Percentiles rank a stretch among this genome's conserved stretches.
Evolutionary conservation across 2,113 vertebrate genomes (phyloP).

Genomic region (Thalassoma bifasciatum): DNA sequence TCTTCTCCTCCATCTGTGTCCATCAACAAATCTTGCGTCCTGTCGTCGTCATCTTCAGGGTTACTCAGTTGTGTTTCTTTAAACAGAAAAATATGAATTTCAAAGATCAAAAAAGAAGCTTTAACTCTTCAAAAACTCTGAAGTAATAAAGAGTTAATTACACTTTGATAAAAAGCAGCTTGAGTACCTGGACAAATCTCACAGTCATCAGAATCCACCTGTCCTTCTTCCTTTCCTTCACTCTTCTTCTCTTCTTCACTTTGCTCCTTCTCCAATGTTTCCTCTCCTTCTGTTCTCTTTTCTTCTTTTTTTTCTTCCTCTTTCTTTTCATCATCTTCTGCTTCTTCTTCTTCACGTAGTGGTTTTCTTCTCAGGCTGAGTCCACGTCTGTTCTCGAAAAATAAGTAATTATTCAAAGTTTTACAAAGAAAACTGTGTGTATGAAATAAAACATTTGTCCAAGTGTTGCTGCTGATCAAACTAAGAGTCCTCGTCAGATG

Average conservation of each 20-base stretch:
- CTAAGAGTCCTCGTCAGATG: no score
- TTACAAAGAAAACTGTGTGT: no score
- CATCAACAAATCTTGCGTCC: constrained; percentile 57
- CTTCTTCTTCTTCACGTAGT: constrained; percentile 1
- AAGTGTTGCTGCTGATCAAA: neutral
- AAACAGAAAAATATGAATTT: no score
- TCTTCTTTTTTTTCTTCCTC: constrained; percentile 1
- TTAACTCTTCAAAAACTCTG: no score
- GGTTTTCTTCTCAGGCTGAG: constrained; percentile 30
- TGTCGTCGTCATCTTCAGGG: constrained; percentile 23
- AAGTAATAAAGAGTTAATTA: no score
- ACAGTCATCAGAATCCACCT: constrained; percentile 76
- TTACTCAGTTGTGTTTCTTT: constrained; percentile 88
- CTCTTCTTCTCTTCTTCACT: constrained; percentile 6
- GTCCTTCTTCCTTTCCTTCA: constrained; percentile 72
- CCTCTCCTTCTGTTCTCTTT: neutral
- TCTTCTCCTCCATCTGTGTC: constrained; percentile 15
- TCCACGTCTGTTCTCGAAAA: constrained; percentile 31
- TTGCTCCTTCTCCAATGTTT: neutral
- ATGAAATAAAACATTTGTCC: no score
- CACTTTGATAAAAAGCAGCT: neutral
- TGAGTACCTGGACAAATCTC: constrained; percentile 87
- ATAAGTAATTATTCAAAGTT: no score
- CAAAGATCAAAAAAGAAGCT: no score
- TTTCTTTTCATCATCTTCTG: constrained; percentile 1